A percentile compares a stretch with the other conserved stretches of the same genome.
Evolutionary conservation across 2,888 invertebrate genomes (phyloP).

Genomic region (Agrotis ipsilon): DNA sequence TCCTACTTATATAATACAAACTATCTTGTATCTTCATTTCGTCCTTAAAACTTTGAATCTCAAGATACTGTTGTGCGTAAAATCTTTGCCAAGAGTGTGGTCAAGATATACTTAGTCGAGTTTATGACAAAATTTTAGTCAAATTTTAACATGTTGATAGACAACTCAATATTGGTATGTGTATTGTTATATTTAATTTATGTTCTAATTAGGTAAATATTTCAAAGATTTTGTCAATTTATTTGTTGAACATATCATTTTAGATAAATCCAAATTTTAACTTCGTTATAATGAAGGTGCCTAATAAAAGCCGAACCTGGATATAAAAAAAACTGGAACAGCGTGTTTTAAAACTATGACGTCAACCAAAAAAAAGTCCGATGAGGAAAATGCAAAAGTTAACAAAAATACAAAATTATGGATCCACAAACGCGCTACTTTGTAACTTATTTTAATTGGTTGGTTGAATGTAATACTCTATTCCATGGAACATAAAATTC

Average conservation of each 20-base stretch:
- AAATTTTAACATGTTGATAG: constrained; percentile 23
- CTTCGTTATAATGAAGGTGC: constrained; percentile 7
- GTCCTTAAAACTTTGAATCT: constrained; percentile 41
- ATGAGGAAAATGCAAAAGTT: constrained; percentile 1
- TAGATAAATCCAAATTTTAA: constrained; percentile 25
- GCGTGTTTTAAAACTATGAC: not conserved
- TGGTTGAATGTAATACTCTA: not conserved
- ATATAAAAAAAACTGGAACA: not conserved
- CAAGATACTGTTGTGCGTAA: constrained; percentile 37
- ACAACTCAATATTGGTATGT: not conserved
- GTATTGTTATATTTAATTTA: constrained; percentile 18
- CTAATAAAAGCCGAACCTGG: not conserved
- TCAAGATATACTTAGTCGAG: constrained; percentile 24
- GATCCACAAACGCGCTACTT: not conserved
- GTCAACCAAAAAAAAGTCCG: not conserved
- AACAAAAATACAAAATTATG: not conserved
- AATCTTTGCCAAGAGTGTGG: constrained; percentile 24
- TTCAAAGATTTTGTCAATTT: constrained; percentile 55
- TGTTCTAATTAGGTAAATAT: constrained; percentile 22
- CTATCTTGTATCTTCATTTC: constrained; percentile 28
- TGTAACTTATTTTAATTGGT: not conserved
- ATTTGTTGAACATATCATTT: constrained; percentile 64
- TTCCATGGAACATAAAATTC: not conserved
- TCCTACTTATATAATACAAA: constrained; percentile 25
- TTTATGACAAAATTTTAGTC: constrained; percentile 23